These are phyloP conservation scores for Tragelaphus buxtoni DNA, from an alignment of 2,113 vertebrate species.

Conservation along the genomic window DNA sequence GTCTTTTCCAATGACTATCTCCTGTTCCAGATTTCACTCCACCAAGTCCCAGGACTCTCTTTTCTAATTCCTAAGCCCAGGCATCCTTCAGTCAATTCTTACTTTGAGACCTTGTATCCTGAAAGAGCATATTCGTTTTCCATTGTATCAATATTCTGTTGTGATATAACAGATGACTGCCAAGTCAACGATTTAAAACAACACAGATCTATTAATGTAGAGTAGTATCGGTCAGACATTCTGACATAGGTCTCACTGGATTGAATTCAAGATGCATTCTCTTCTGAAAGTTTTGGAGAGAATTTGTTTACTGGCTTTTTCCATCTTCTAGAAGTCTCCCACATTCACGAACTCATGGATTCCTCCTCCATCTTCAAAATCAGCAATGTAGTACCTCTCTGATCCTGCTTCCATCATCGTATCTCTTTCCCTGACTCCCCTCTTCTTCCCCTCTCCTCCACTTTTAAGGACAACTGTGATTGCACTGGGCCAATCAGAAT, in stretches of 20 bases:
- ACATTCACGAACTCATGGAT: neutral
- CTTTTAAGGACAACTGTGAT: neutral
- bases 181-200: neutral
- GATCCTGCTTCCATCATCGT: neutral
- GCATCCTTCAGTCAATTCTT: neutral
- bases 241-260: neutral
- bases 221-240: neutral
- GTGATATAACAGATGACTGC: neutral
- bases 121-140: neutral
- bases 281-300: neutral
- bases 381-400: neutral
- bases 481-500: neutral
- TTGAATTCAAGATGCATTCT: neutral
- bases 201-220: neutral
- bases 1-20: neutral
- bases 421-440: neutral
- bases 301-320: neutral
- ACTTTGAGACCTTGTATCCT: neutral
- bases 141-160: neutral
- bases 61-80: neutral
- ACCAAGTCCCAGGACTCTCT: neutral
- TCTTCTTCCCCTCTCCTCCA: neutral
- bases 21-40: neutral
- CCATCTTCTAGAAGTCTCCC: neutral
- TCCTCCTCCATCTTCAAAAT: constrained; percentile 4